Conservation (phyloP, 2,113 vertebrate species). For the Tylochromis polylepis region DNA sequence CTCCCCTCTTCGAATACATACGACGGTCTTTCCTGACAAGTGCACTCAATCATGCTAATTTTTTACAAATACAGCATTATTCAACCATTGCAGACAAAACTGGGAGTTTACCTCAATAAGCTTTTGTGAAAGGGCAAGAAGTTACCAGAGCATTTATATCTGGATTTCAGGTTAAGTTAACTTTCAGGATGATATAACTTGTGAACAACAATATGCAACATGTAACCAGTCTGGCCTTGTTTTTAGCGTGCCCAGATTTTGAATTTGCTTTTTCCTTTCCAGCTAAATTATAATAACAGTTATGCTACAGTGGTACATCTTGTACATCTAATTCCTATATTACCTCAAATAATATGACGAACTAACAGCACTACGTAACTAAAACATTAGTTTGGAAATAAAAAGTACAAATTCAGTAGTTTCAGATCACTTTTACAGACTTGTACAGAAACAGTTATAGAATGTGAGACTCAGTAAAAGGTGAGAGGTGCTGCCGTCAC, state of each 20-base stretch:
- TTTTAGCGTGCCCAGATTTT: neutral
- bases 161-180: neutral
- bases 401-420: neutral
- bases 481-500: neutral
- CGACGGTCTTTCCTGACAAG: conserved; percentile 46
- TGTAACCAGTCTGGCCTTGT: neutral
- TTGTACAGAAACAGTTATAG: neutral
- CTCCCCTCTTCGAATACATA: conserved; percentile 38
- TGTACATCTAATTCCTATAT: neutral
- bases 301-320: neutral
- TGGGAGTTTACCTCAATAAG: conserved; percentile 21
- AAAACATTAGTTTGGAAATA: neutral
- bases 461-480: neutral
- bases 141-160: neutral
- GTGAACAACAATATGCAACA: neutral
- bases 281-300: neutral
- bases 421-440: neutral
- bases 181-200: neutral
- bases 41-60: conserved; percentile 63
- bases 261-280: neutral
- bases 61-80: conserved; percentile 57
- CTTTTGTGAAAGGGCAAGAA: conserved; percentile 12
- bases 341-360: neutral
- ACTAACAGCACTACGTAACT: neutral
- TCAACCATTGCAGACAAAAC: conserved; percentile 21